phyloP scores from a whole-genome alignment of 2,113 vertebrate genomes.

The Diglossa brunneiventris region DNA sequence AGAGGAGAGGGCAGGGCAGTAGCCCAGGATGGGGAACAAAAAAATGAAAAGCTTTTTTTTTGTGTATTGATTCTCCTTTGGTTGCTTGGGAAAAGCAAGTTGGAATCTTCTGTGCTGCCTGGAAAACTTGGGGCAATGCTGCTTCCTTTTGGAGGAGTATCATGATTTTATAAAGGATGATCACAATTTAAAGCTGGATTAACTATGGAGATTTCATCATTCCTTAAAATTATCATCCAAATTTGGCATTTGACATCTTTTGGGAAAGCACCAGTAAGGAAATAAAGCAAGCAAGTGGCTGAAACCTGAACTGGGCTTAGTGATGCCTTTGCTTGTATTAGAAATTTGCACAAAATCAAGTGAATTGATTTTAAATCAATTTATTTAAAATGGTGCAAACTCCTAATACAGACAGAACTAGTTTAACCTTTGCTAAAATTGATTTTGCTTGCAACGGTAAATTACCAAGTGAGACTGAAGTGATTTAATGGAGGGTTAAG shows the following conservation, averaged over 20 bases:
- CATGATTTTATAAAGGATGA: not conserved
- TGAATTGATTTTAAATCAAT: slow-evolving; percentile 52
- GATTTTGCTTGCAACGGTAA: slow-evolving; percentile 41
- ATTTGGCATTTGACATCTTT: not conserved
- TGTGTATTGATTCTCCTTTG: not conserved
- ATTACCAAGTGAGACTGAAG: slow-evolving; percentile 38
- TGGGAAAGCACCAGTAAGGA: not conserved
- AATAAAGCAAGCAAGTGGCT: not conserved
- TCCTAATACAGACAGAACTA: not conserved
- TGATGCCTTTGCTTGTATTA: not conserved
- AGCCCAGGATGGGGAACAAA: not conserved
- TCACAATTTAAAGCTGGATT: not conserved
- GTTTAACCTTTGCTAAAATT: slow-evolving; percentile 58
- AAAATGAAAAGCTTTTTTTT: not conserved
- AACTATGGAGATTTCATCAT: not conserved
- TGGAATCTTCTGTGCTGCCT: not conserved
- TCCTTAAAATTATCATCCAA: not conserved
- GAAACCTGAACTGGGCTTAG: not conserved
- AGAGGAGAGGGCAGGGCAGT: slow-evolving; percentile 11
- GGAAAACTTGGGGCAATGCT: not conserved
- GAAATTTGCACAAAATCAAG: slow-evolving; percentile 17
- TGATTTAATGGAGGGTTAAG: slow-evolving; percentile 55
- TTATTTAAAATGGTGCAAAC: slow-evolving; percentile 26
- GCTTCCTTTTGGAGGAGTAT: not conserved
- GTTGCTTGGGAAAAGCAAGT: not conserved